Evolutionary conservation across 1,140 invertebrate species (phyloP).

Genomic region (Caenorhabditis inopinata): DNA sequence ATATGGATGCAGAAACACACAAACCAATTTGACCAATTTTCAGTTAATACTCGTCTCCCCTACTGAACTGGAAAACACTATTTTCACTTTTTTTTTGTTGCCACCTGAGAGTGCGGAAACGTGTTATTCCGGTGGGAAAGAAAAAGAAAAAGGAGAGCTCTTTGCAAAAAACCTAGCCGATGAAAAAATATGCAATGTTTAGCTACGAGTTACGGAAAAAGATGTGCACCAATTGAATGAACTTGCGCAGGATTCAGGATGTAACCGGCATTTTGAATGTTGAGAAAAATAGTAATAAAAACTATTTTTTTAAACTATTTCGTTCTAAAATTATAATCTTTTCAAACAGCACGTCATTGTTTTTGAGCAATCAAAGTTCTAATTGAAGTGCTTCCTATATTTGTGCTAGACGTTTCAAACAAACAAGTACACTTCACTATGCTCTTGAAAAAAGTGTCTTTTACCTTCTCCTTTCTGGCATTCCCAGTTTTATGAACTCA

Average conservation of each 20-base stretch:
- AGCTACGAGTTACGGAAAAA: slow-evolving; percentile 6
- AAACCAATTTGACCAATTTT: background rate
- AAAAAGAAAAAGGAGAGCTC: background rate
- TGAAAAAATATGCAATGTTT: slow-evolving; percentile 6
- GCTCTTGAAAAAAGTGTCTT: background rate
- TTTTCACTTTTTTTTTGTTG: background rate
- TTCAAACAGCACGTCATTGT: too few species aligned
- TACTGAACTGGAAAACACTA: too few species aligned
- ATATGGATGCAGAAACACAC: too few species aligned
- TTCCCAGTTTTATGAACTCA: slow-evolving; percentile 24
- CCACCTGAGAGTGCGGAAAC: slow-evolving; percentile 27
- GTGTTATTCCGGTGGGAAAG: background rate
- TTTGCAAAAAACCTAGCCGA: background rate
- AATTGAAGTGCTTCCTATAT: too few species aligned
- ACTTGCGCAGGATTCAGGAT: background rate
- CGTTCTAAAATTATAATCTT: too few species aligned
- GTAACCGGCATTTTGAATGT: too few species aligned
- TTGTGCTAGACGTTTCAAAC: background rate
- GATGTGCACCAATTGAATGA: slow-evolving; percentile 26
- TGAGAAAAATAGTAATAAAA: too few species aligned
- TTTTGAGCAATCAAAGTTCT: too few species aligned
- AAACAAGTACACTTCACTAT: background rate
- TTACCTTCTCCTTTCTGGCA: too few species aligned
- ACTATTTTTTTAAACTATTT: too few species aligned
- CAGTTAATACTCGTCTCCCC: background rate